Evolutionary conservation across 2,113 vertebrate genomes (phyloP), one percentile per base, ranked within the genome.

Genomic region (Marcusenius ussheri): DNA sequence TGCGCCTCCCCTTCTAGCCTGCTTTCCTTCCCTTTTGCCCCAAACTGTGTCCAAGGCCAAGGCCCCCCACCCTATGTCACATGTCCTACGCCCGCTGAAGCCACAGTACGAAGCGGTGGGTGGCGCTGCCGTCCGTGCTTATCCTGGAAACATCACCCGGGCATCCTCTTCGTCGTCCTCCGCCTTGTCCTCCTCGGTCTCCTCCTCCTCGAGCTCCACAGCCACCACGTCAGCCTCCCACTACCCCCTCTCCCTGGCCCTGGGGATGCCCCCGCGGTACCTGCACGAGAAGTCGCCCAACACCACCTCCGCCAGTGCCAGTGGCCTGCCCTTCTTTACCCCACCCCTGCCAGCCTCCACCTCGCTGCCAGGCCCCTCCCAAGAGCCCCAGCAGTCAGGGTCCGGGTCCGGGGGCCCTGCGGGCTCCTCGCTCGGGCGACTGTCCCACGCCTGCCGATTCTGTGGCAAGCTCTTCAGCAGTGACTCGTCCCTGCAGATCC

Each of bases 391-490:
- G 51, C 93, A 95, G 83, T 90, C 94, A 80, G 93, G 91, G 90
- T 92, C 93, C 27, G 91, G 90, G 66, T 90, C 90, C 3, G 50
- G 90, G 83, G 89, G 62, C 92, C 17, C 66, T 93, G 91, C 88
- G 47, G 90, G 31, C 8, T 92, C 94, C 3, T 93, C 93, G 3
- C 83, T 92, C 2, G 94, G 94, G 42, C 96, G 96, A 1, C 91
- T 93, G 31, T 95, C 95, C 47, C 97, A 98, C 77, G 95, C 96
- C n/a, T 98, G 98, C 85, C 96, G 97, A 0, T 98, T 97, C 74
- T 98, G 98, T 21, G 97, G 97, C 13, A 98, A 98, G 93, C 96
- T 97, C 1, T 95, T 98, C n/a, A 97, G 97, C 88, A 98, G 97
- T 21, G 98, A 98, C 84, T 98, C 97, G 0, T 98, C 98, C 0